These are phyloP conservation scores for Lepeophtheirus nordmannii DNA, from an alignment of 2,888 invertebrate species.

Conservation along the genomic window DNA sequence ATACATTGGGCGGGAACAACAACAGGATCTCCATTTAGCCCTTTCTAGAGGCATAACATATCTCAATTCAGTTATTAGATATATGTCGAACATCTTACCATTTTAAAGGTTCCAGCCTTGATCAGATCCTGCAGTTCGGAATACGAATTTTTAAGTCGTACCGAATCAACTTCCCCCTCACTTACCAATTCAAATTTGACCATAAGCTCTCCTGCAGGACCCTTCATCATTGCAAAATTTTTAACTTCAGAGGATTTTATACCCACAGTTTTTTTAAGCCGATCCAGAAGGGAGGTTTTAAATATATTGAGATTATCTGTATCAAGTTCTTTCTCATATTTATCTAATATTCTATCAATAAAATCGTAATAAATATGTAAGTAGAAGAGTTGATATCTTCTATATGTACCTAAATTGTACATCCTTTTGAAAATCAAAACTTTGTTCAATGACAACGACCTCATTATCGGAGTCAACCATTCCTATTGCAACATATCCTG, in stretches of 20 bases:
- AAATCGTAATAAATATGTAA: neutral
- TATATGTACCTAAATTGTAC: neutral
- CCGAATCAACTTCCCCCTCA: neutral
- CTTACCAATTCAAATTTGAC: slow-evolving; percentile 1
- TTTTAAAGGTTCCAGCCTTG: neutral
- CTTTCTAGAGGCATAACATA: neutral
- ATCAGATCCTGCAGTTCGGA: neutral
- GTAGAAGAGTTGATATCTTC: neutral
- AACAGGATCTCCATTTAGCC: neutral
- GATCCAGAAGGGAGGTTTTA: neutral
- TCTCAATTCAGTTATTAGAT: too few species aligned
- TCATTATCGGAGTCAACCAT: neutral
- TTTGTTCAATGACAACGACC: neutral
- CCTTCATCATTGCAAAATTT: neutral
- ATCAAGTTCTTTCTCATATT: neutral
- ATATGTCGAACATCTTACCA: neutral
- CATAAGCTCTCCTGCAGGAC: neutral
- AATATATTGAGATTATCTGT: neutral
- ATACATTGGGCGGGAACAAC: neutral
- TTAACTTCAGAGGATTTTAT: neutral
- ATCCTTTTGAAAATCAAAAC: neutral
- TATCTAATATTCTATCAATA: neutral
- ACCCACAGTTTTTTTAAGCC: neutral
- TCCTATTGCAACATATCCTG: neutral
- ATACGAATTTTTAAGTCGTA: neutral